Conservation (phyloP, 2,888 invertebrate species). For the Sesia apiformis region DNA sequence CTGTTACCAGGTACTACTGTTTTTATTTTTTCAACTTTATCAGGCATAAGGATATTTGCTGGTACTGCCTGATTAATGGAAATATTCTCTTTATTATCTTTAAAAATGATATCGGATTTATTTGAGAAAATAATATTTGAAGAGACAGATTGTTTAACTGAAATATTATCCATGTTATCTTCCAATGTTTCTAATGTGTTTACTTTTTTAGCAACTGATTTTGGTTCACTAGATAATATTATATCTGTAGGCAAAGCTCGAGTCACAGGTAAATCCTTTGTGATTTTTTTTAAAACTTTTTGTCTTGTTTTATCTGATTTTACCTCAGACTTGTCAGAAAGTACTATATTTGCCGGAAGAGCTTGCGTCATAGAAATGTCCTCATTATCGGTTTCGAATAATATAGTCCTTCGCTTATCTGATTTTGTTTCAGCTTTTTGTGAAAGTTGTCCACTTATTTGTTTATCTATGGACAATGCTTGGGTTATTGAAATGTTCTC, state of each 20-base stretch:
- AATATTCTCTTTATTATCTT: not conserved
- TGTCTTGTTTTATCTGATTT: constrained; percentile 11
- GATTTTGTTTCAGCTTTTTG: not conserved
- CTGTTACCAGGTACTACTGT: no score
- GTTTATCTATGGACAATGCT: not conserved
- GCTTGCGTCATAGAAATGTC: constrained; percentile 3
- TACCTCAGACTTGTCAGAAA: not conserved
- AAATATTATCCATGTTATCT: constrained; percentile 14
- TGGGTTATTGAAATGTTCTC: constrained; percentile 1
- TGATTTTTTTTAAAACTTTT: constrained; percentile 15
- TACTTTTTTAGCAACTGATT: not conserved
- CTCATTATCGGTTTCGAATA: not conserved
- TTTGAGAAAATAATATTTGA: constrained; percentile 9
- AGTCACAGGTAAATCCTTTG: constrained; percentile 19
- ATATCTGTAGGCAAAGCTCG: constrained; percentile 17
- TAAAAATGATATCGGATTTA: no score
- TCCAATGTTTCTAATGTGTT: constrained; percentile 5
- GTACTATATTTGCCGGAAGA: not conserved
- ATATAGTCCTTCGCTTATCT: not conserved
- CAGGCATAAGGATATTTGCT: not conserved
- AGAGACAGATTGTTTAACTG: constrained; percentile 16
- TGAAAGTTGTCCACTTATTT: not conserved
- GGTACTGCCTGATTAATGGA: not conserved
- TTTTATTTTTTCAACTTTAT: not conserved
- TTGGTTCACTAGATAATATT: constrained; percentile 1